Evolutionary conservation across 2,113 vertebrate genomes (phyloP).

Genomic region (Tangachromis dhanisi): DNA sequence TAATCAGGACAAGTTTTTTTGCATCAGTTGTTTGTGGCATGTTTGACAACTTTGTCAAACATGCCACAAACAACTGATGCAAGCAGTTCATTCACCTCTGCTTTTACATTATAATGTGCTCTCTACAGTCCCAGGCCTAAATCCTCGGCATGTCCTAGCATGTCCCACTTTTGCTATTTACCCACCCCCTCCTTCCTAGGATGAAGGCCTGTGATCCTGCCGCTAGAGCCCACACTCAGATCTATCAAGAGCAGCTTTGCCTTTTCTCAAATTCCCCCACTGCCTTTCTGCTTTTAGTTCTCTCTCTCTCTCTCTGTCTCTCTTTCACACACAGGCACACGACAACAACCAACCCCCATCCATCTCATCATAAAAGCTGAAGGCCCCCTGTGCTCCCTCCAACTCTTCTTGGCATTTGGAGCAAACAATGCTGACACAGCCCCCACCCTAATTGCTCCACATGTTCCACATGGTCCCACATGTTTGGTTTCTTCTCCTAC

Average conservation of each 20-base stretch:
- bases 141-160: slow-evolving; percentile 62
- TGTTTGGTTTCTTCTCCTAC: slow-evolving; percentile 39
- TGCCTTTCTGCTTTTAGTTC: slow-evolving; percentile 28
- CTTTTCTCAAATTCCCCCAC: slow-evolving; percentile 45
- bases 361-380: slow-evolving; percentile 45
- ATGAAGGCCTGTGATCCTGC: slow-evolving; percentile 35
- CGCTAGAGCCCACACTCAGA: slow-evolving; percentile 41
- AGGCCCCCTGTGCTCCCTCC: slow-evolving; percentile 31
- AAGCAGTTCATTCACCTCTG: slow-evolving; percentile 31
- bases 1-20: neutral
- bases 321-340: slow-evolving; percentile 34
- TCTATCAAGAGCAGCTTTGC: slow-evolving; percentile 26
- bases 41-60: neutral
- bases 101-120: slow-evolving; percentile 11
- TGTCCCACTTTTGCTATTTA: slow-evolving; percentile 55
- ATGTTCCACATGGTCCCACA: slow-evolving; percentile 56
- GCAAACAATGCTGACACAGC: slow-evolving; percentile 68
- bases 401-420: slow-evolving; percentile 58
- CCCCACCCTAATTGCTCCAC: slow-evolving; percentile 58
- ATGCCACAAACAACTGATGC: slow-evolving; percentile 30
- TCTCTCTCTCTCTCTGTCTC: neutral
- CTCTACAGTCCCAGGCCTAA: slow-evolving; percentile 18
- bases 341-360: slow-evolving; percentile 48
- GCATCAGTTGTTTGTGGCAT: neutral
- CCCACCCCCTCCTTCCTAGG: slow-evolving; percentile 20